Base-by-base conservation (phyloP, 2,888 invertebrate genomes). In the Cephus nigrinus region DNA sequence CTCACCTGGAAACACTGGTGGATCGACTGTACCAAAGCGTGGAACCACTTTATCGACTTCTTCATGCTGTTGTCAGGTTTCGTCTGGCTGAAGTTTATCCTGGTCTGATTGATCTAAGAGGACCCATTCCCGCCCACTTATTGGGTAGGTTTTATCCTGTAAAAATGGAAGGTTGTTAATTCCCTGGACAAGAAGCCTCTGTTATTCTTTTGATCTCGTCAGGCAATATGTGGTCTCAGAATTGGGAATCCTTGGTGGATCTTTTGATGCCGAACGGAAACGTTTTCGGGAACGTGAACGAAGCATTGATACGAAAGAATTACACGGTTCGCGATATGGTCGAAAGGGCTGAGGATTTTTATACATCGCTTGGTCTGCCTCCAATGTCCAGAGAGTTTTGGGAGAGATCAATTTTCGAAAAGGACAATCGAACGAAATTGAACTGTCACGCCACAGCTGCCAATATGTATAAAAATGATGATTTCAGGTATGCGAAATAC, bases 181-280 rank as follows among this genome's bases (percentile, higher is more conserved):
- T 40, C 1, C 4, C 15, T 1, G 12, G 12, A 40, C 15, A 36
- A 12, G 40, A 40, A 4, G 40, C 15, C 40, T 40, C 15, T 4
- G 4, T 40, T 40, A 15, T 15, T 15, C 4, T 4, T 40, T 40
- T 15, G 15, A 40, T 40, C 72, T 68, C 83, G 87, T 34, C 84
- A 94, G 95, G 95, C 30, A 94, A 94, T 86, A 93, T 96, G 90
- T 96, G 96, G 96, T 93, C 94, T 0, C 95, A 96, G 87, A 93
- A 94, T 78, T 96, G 96, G 96, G 93, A 93, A 36, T 88, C 93
- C 0, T 87, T 95, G 12, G 87, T 93, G 0, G 92, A 94, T 80
- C 85, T 95, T 1, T 88, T 93, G 12, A 93, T 95, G 4, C 84
- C 88, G 15, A 84, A 88, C 5, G 87, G 91, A 69, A 89, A 89